These are phyloP conservation scores for Armadillidium nasatum DNA, from an alignment of 1,140 invertebrate species.

Conservation along the genomic window DNA sequence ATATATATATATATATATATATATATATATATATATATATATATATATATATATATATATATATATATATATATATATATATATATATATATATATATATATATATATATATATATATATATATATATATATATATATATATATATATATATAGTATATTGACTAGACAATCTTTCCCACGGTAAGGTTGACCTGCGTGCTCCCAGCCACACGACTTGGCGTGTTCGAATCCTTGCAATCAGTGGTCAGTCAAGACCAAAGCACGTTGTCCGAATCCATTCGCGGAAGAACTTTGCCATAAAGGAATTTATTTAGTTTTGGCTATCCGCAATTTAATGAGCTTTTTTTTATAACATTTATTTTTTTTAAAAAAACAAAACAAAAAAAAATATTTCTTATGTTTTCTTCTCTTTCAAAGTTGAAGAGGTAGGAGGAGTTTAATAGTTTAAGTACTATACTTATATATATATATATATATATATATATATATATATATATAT, in stretches of 20 bases:
- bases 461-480: too few relatives aligned
- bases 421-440: too few relatives aligned
- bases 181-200: slow-evolving; percentile 4
- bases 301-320: neutral
- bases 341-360: neutral
- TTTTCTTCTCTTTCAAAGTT: too few relatives aligned
- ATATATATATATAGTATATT: neutral
- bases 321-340: neutral
- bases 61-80: too few relatives aligned
- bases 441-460: too few relatives aligned
- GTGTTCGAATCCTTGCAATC: slow-evolving; percentile 1
- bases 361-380: too few relatives aligned
- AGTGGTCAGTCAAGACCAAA: neutral
- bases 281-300: neutral
- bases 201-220: neutral
- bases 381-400: too few relatives aligned
- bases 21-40: too few relatives aligned
- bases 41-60: too few relatives aligned
- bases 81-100: neutral
- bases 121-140: neutral
- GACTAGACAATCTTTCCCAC: neutral
- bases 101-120: too few relatives aligned
- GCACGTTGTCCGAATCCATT: neutral
- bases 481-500: too few relatives aligned
- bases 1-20: too few relatives aligned